Base-by-base conservation (phyloP, 2,888 invertebrate genomes). In the Hyppa rectilinea region DNA sequence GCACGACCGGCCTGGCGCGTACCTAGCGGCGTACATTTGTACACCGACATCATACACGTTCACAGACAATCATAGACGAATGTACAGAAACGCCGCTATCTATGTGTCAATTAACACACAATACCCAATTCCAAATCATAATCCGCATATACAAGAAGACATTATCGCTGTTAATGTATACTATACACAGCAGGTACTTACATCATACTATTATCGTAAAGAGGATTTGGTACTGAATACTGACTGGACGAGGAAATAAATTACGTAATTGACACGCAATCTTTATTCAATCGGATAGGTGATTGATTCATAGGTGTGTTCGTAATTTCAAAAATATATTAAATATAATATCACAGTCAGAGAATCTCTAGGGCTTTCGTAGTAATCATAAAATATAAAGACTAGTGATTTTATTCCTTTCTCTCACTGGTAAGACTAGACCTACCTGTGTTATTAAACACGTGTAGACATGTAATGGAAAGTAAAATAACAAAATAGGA, bases 1-100 rank as follows among this genome's bases (percentile, higher is more conserved):
- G 83, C 83, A 85, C 87, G 90, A 88, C 91, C 89, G 90, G 87
- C 75, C 77, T 84, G 89, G 89, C 90, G 87, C 90, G 90, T 88
- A 90, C 89, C 17, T 70, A 89, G 87, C 75, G 88, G 85, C 87
- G 81, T 45, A 38, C 26, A 40, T 47, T 67, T n/a, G 34, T 31
- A 74, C 31, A 45, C 2, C 4, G 14, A 61, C 75, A 59, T 78
- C 80, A 74, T 59, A 79, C 67, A 47, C 82, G 52, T 50, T 77
- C 82, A 70, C 53, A 81, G 74, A 80, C 81, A 47, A 61, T 43
- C 71, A 80, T 43, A 61, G 76, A 75, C 66, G 31, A 73, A 53
- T 58, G 20, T 49, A 65, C 62, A 82, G 55, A 79, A 61, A 60
- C 69, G 70, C 52, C 53, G 60, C 34, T 38, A 26, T 56, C 31